Evolutionary conservation across 2,113 vertebrate genomes (phyloP).

Genomic region (Stictonetta naevosa): DNA sequence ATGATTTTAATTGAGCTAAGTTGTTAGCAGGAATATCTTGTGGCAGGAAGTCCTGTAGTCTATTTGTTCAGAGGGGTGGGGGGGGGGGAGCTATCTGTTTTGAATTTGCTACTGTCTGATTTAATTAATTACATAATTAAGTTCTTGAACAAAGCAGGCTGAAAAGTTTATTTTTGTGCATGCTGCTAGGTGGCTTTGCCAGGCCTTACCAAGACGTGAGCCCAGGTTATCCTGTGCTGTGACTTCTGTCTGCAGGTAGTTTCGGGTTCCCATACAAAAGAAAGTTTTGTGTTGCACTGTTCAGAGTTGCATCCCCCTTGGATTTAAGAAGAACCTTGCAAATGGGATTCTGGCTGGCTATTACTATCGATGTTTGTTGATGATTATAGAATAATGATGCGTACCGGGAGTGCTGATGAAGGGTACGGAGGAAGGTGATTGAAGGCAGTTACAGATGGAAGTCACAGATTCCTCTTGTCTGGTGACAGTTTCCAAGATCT

Average conservation of each 20-base stretch:
- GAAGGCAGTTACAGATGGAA: slow-evolving; percentile 60
- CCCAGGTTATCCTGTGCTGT: background rate
- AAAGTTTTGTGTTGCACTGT: background rate
- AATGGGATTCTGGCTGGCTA: background rate
- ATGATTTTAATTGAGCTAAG: background rate
- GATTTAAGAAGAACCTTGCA: background rate
- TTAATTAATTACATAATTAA: slow-evolving; percentile 40
- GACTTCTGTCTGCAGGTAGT: background rate
- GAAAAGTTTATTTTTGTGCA: slow-evolving; percentile 16
- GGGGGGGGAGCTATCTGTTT: background rate
- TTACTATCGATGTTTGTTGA: background rate
- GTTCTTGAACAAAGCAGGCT: background rate
- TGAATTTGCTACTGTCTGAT: slow-evolving; percentile 45
- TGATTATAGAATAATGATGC: slow-evolving; percentile 45
- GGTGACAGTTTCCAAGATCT: slow-evolving; percentile 51
- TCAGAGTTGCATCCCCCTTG: background rate
- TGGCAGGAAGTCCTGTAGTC: background rate
- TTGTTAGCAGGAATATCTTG: slow-evolving; percentile 10
- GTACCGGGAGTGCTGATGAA: slow-evolving; percentile 21
- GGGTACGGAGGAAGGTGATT: slow-evolving; percentile 47
- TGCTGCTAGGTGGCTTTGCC: slow-evolving; percentile 13
- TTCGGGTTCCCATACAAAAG: background rate
- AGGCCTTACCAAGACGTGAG: background rate
- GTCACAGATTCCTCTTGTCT: slow-evolving; percentile 46
- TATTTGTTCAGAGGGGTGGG: background rate